Conservation (phyloP, 2,797 vertebrate genomes). For the Sebastes goodei region DNA sequence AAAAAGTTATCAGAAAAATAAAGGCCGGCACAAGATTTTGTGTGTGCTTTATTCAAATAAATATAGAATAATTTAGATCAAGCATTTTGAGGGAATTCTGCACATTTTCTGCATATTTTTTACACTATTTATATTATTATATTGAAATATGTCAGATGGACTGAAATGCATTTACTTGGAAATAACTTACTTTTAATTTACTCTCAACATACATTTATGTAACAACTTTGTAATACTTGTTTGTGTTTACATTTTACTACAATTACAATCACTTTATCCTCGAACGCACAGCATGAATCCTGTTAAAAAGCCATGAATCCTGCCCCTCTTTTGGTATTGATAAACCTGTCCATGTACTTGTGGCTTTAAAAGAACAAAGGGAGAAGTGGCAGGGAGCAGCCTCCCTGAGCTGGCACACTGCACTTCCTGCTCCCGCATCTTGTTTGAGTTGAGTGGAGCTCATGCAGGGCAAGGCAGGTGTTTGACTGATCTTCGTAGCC, state of each 20-base stretch:
- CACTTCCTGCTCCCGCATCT: constrained; percentile 62
- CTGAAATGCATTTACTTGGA: background rate
- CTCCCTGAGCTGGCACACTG: constrained; percentile 35
- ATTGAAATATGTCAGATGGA: background rate
- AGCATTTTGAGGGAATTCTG: background rate
- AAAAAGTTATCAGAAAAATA: background rate
- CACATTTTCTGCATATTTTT: background rate
- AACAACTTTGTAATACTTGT: background rate
- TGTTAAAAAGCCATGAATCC: background rate
- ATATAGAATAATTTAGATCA: background rate
- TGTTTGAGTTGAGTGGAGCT: constrained; percentile 73
- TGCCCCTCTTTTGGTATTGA: background rate
- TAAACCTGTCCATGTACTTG: constrained; percentile 9
- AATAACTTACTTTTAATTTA: background rate
- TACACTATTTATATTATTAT: background rate
- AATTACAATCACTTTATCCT: background rate
- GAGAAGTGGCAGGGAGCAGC: constrained; percentile 12
- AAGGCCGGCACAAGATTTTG: background rate
- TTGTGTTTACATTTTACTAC: background rate
- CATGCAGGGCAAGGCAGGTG: constrained; percentile 72
- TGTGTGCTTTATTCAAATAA: background rate
- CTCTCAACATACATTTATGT: background rate
- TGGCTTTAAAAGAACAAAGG: constrained; percentile 27
- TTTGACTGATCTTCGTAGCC: constrained; percentile 71
- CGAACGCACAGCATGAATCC: background rate